A percentile compares a stretch with the other conserved stretches of the same genome.
Conservation (phyloP, 2,888 invertebrate species). For the Troides oblongomaculatus region DNA sequence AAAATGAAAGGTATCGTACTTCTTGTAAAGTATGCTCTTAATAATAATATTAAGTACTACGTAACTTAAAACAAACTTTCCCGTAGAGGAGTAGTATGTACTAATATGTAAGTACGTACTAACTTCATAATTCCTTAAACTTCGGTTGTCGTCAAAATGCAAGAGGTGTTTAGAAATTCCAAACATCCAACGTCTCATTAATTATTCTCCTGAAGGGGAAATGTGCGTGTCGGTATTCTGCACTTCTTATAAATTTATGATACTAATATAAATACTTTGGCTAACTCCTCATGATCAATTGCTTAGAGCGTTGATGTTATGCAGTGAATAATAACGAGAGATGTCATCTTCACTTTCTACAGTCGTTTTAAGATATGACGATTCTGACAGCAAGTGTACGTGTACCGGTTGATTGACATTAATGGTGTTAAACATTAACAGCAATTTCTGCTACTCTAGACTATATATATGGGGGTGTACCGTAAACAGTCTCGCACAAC, state of each 20-base stretch:
- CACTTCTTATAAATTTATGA: conserved; percentile 71
- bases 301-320: conserved; percentile 39
- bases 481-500: no score
- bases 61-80: conserved; percentile 28
- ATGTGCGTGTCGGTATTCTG: conserved; percentile 54
- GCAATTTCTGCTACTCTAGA: no score
- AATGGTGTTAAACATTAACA: no score
- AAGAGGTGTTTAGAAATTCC: conserved; percentile 56
- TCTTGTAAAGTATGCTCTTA: conserved; percentile 3
- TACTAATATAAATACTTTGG: conserved; percentile 70
- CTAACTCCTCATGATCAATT: conserved; percentile 55
- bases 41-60: conserved; percentile 16
- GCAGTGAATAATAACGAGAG: conserved; percentile 31
- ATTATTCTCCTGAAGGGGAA: conserved; percentile 53
- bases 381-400: no score
- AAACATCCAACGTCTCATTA: conserved; percentile 61
- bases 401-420: no score
- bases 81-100: conserved; percentile 17
- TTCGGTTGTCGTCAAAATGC: conserved; percentile 48
- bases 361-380: neutral
- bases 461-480: no score
- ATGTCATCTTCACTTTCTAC: neutral
- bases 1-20: conserved; percentile 4
- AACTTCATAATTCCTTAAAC: conserved; percentile 36
- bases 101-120: conserved; percentile 24